Conservation (phyloP, 2,888 invertebrate species). For the Perizoma affinitatum region DNA sequence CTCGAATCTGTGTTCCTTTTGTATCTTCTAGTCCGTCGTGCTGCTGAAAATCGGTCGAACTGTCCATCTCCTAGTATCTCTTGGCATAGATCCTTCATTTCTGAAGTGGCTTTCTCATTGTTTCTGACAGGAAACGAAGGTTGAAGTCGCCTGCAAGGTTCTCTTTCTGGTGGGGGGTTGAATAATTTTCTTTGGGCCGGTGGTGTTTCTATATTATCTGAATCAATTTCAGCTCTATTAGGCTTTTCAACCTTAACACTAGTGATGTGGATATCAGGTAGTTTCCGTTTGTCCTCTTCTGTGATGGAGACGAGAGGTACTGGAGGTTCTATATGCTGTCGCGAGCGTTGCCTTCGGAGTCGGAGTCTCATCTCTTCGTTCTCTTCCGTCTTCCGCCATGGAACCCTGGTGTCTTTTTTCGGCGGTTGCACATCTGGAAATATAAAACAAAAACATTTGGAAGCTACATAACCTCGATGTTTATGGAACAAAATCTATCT, state of each 20-base stretch:
- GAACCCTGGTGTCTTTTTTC: conserved; percentile 90
- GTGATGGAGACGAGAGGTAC: conserved; percentile 82
- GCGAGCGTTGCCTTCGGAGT: conserved; percentile 83
- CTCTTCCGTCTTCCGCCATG: conserved; percentile 90
- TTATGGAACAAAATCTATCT: neutral
- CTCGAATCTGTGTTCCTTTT: conserved; percentile 86
- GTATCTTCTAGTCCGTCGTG: conserved; percentile 92
- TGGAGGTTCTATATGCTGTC: conserved; percentile 72
- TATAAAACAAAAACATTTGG: conserved; percentile 6
- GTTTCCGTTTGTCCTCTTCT: conserved; percentile 86
- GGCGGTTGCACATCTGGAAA: conserved; percentile 87
- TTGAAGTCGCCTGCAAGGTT: conserved; percentile 83
- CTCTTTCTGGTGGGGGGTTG: conserved; percentile 85
- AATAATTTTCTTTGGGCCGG: conserved; percentile 90
- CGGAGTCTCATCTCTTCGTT: conserved; percentile 86
- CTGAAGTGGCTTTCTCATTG: conserved; percentile 63
- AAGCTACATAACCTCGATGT: neutral
- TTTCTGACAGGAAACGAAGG: conserved; percentile 56
- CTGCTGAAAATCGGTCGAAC: conserved; percentile 93
- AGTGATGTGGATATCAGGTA: conserved; percentile 75
- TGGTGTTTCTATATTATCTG: conserved; percentile 95
- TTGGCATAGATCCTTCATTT: conserved; percentile 75
- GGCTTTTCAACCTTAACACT: conserved; percentile 54
- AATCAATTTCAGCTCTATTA: conserved; percentile 92
- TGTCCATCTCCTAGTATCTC: conserved; percentile 89